Evolutionary conservation across 2,888 invertebrate genomes (phyloP).

Genomic region (Euspilapteryx auroguttella): DNA sequence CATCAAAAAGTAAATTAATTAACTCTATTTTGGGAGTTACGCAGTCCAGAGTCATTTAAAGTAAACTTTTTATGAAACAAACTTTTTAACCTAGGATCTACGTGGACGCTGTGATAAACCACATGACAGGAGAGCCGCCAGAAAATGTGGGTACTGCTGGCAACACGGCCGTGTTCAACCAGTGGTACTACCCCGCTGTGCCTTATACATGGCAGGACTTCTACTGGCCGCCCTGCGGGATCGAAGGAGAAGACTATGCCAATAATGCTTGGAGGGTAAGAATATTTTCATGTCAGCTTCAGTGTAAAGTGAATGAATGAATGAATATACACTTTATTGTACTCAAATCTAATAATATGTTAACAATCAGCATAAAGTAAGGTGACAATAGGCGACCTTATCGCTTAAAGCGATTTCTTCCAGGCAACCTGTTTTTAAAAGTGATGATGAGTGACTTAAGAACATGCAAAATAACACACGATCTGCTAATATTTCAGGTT

Average conservation of each 20-base stretch:
- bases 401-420: too few species aligned
- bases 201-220: conserved; percentile 70
- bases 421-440: too few species aligned
- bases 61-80: too few species aligned
- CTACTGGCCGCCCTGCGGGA: conserved; percentile 61
- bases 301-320: too few species aligned
- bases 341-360: too few species aligned
- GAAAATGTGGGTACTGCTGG: conserved; percentile 66
- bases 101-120: conserved; percentile 82
- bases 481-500: conserved; percentile 48
- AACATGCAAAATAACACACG: too few species aligned
- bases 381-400: too few species aligned
- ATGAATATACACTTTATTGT: too few species aligned
- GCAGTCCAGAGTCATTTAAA: conserved; percentile 1
- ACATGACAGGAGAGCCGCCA: conserved; percentile 69
- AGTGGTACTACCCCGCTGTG: conserved; percentile 64
- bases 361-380: too few species aligned
- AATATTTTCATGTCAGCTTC: too few species aligned
- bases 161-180: conserved; percentile 49
- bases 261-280: conserved; percentile 61
- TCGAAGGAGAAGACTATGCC: conserved; percentile 68
- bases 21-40: background rate
- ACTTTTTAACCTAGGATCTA: conserved; percentile 82
- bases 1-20: too few species aligned
- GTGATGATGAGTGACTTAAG: too few species aligned